These are phyloP conservation scores for Teleogryllus oceanicus DNA, from an alignment of 2,888 invertebrate species.

Conservation along the genomic window DNA sequence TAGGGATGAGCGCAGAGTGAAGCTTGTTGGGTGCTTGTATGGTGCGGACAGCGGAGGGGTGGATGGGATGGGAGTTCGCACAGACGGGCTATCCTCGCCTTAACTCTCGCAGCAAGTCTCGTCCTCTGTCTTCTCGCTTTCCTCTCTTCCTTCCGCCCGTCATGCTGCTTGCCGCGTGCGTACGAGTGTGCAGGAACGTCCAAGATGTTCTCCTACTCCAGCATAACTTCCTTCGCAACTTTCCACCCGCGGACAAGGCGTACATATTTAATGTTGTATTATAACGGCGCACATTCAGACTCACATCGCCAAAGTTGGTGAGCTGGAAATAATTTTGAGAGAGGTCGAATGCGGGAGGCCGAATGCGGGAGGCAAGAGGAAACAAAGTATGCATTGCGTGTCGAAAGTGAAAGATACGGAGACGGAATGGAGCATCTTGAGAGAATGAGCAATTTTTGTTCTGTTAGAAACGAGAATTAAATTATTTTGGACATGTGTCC, in stretches of 20 bases:
- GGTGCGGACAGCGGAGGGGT: too few species aligned
- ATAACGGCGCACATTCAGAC: neutral
- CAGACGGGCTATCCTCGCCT: too few species aligned
- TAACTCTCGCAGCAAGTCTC: neutral
- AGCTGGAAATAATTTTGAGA: neutral
- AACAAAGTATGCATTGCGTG: neutral
- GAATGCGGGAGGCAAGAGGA: neutral
- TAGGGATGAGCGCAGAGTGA: too few species aligned
- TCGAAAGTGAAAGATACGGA: too few species aligned
- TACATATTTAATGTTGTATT: slow-evolving; percentile 4
- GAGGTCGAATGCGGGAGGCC: neutral
- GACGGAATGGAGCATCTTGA: too few species aligned
- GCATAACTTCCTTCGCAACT: neutral
- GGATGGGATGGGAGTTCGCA: too few species aligned
- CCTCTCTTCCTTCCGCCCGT: neutral
- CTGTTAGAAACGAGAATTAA: too few species aligned
- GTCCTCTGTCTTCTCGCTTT: neutral
- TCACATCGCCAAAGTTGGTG: neutral
- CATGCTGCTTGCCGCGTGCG: neutral
- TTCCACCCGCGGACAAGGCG: neutral
- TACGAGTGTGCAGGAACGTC: neutral
- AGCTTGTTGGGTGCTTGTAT: too few species aligned
- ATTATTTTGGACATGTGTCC: too few species aligned
- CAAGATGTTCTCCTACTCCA: neutral
- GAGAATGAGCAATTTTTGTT: too few species aligned